A percentile compares a stretch with the other conserved stretches of the same genome.
phyloP scores from a whole-genome alignment of 2,113 vertebrate genomes.

The Pavo muticus region DNA sequence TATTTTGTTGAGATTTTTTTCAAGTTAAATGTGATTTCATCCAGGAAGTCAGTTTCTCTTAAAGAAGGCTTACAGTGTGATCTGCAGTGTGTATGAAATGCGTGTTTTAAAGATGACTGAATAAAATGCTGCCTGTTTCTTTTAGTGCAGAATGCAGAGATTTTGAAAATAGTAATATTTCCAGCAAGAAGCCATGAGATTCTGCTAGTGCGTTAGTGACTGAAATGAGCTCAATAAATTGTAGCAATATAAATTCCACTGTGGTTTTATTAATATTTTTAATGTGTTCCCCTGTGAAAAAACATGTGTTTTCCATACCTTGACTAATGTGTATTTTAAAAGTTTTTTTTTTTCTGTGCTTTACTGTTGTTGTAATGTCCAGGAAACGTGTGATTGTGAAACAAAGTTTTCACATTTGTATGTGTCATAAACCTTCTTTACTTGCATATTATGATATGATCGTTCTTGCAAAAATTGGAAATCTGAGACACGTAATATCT shows the following conservation, averaged over 20 bases:
- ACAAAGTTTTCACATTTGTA: slow-evolving; percentile 62
- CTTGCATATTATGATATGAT: not conserved
- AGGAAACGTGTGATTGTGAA: slow-evolving; percentile 56
- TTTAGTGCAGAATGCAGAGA: slow-evolving; percentile 36
- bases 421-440: slow-evolving; percentile 47
- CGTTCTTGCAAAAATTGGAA: slow-evolving; percentile 24
- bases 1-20: not conserved
- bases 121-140: slow-evolving; percentile 39
- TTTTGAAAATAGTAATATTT: slow-evolving; percentile 58
- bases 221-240: slow-evolving; percentile 67
- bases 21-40: not conserved
- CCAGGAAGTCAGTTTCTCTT: not conserved
- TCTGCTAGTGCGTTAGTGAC: slow-evolving; percentile 18
- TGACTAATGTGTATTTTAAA: slow-evolving; percentile 63
- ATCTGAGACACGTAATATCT: not conserved
- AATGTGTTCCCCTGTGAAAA: slow-evolving; percentile 67
- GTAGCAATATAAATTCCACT: slow-evolving; percentile 61
- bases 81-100: slow-evolving; percentile 25
- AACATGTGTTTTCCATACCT: slow-evolving; percentile 79
- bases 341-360: slow-evolving; percentile 20
- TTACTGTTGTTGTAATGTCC: slow-evolving; percentile 45
- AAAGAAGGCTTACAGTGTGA: not conserved
- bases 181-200: slow-evolving; percentile 27
- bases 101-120: slow-evolving; percentile 29
- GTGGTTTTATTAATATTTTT: slow-evolving; percentile 77